Conservation (phyloP, 2,888 invertebrate genomes). For the Acleris holmiana region DNA sequence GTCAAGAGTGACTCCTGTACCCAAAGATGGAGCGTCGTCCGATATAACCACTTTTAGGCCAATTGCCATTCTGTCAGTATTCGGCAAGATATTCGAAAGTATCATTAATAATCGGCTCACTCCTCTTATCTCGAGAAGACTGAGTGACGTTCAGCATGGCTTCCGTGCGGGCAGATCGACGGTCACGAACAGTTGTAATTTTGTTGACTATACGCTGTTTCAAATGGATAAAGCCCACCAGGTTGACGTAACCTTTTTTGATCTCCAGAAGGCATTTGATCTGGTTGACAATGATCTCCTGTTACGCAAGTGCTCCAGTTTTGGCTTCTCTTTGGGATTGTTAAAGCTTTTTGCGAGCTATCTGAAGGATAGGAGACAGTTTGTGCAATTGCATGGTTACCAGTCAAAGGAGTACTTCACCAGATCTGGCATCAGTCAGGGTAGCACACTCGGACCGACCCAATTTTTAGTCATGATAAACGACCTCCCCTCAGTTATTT, state of each 20-base stretch:
- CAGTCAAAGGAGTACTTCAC: background rate
- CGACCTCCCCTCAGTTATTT: background rate
- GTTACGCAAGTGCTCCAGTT: background rate
- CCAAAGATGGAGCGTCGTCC: no score
- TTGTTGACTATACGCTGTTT: background rate
- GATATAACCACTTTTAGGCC: no score
- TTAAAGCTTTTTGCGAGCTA: background rate
- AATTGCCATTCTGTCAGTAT: no score
- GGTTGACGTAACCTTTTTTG: background rate
- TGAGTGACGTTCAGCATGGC: no score
- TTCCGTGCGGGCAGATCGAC: no score
- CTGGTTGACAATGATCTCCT: background rate
- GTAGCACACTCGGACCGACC: background rate
- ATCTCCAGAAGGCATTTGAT: background rate
- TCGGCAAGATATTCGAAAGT: no score
- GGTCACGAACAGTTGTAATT: background rate
- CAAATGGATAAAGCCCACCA: background rate
- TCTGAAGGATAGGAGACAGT: background rate
- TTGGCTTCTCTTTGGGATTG: background rate
- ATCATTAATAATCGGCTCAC: no score
- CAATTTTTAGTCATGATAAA: background rate
- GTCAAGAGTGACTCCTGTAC: no score
- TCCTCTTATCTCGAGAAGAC: no score
- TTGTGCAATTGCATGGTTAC: background rate
- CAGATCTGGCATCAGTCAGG: background rate